Conservation (phyloP, 2,113 vertebrate genomes). For the Serilophus lunatus region DNA sequence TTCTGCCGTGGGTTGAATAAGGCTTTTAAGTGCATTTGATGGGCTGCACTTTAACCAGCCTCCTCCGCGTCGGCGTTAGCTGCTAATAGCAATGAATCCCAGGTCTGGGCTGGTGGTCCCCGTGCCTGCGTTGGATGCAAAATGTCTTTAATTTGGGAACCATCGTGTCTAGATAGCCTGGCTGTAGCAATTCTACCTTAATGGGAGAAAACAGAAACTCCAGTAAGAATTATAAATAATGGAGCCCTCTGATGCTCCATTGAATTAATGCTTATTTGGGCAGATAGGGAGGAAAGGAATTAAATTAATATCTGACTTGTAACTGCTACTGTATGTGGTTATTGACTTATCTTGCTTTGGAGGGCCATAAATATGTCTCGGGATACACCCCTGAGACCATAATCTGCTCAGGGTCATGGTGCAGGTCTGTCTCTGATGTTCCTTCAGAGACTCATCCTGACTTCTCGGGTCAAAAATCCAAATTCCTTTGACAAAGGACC, state of each 20-base stretch:
- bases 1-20: not conserved
- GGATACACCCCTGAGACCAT: not conserved
- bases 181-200: not conserved
- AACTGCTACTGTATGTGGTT: slow-evolving; percentile 50
- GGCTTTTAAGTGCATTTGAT: not conserved
- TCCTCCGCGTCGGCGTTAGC: accelerated
- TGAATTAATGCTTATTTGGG: slow-evolving; percentile 55
- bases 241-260: not conserved
- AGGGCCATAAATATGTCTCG: slow-evolving; percentile 17
- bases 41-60: not conserved
- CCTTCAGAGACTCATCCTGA: not conserved
- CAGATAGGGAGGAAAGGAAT: slow-evolving; percentile 56
- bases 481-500: not conserved
- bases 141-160: not conserved
- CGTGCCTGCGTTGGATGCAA: not conserved
- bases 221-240: slow-evolving; percentile 34
- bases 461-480: slow-evolving; percentile 5
- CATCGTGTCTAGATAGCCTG: not conserved
- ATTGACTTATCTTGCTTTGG: slow-evolving; percentile 56
- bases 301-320: slow-evolving; percentile 68
- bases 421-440: slow-evolving; percentile 8
- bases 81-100: not conserved
- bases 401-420: not conserved
- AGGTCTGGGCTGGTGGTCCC: not conserved
- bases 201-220: not conserved